Evolutionary conservation across 2,113 vertebrate species (phyloP), one percentile per base, ranked within the genome.

Genomic region (Chloropsis hardwickii): DNA sequence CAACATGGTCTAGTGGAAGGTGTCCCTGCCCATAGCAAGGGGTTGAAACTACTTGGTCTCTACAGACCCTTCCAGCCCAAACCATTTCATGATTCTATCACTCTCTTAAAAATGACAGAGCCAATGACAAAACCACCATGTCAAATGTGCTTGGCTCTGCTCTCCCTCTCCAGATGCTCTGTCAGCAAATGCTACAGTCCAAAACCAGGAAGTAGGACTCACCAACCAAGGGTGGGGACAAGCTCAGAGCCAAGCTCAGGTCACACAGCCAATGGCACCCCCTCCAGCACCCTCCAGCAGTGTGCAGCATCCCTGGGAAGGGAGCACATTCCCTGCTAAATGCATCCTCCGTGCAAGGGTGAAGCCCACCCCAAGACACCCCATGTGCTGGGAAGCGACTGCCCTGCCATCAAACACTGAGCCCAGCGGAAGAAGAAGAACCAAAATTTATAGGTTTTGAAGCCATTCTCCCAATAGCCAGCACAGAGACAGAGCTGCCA

Each of bases 221-320:
- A 37, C 9, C 23, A 50, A 12, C 21, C 72, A 44, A 65, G 44
- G 24, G 20, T 27, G 22, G 8, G 14, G 33, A 45, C 31, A 44
- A 45, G 12, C 35, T 45, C 44, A 40, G 71, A 62, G 39, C 14
- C 37, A 54, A 51, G 53, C 24, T 51, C 40, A 35, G 45, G 20
- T 65, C 53, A 42, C 48, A 16, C 10, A 64, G 39, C 16, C 50
- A 61, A 53, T 0, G 0, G 42, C 29, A 56, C 3, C 9, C 24
- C 18, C 13, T 50, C 47, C 67, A 33, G 33, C 53, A 67, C 28
- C 27, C 11, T 65, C 45, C 56, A 29, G 37, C 56, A 61, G 29
- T 2, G 0, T 4, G 15, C 37, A 79, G 58, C 58, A 57, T 20
- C 42, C 37, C 25, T 22, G 33, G 7, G 0, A 33, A 48, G 14